Percentiles rank a stretch among this genome's conserved stretches.
Evolutionary conservation across 92 coral and sea anemone genomes (phyloP).

Genomic region (Epizoanthus stellaris): DNA sequence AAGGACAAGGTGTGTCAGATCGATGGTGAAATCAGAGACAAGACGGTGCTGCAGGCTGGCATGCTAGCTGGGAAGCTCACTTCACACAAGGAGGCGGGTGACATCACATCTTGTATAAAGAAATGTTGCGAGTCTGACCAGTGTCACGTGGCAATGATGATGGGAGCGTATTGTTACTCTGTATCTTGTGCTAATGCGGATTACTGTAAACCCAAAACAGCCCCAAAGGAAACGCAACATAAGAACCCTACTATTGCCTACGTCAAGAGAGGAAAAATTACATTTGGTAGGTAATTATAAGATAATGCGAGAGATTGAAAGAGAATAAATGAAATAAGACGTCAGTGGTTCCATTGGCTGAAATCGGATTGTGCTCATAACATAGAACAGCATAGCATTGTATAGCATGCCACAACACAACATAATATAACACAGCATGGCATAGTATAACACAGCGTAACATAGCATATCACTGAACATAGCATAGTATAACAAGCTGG

Average conservation of each 20-base stretch:
- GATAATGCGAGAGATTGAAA: background rate
- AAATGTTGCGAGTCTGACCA: constrained; percentile 83
- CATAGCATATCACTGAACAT: too few species aligned
- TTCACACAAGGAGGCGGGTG: constrained; percentile 72
- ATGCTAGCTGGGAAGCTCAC: constrained; percentile 95
- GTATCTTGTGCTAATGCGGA: constrained; percentile 84
- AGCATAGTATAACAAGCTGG: too few species aligned
- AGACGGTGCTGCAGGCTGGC: constrained; percentile 90
- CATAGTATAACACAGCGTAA: too few species aligned
- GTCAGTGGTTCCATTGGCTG: too few species aligned
- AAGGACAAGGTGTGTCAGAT: constrained; percentile 76
- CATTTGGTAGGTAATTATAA: constrained; percentile 71
- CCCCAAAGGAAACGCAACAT: constrained; percentile 83
- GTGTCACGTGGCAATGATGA: constrained; percentile 97
- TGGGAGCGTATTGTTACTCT: constrained; percentile 88
- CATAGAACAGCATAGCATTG: too few species aligned
- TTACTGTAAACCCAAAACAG: constrained; percentile 83
- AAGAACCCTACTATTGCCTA: constrained; percentile 87
- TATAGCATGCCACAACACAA: too few species aligned
- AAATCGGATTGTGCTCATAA: background rate
- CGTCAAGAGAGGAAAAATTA: constrained; percentile 86
- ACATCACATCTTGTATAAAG: constrained; percentile 84
- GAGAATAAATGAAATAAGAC: background rate
- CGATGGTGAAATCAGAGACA: constrained; percentile 86
- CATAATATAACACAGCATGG: too few species aligned